These are phyloP conservation scores for Merluccius polli DNA, from an alignment of 2,797 vertebrate species.

Conservation along the genomic window DNA sequence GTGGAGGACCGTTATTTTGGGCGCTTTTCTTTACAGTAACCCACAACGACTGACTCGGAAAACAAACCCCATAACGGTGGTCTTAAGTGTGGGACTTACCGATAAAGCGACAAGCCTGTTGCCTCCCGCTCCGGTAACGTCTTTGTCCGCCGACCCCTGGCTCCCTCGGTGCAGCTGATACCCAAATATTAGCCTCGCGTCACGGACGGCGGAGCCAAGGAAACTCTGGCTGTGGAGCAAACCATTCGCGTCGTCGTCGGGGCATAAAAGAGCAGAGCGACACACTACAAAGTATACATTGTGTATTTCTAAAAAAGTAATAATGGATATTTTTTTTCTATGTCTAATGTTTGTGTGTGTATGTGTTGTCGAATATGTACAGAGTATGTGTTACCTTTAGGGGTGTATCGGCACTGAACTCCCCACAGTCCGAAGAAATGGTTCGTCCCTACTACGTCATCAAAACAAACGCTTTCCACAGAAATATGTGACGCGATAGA, in stretches of 20 bases:
- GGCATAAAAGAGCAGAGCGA: accelerated
- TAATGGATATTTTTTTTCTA: neutral
- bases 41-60: neutral
- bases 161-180: conserved; percentile 1
- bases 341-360: neutral
- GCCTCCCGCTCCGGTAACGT: neutral
- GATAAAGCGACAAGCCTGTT: neutral
- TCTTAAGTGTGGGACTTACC: conserved; percentile 24
- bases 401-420: neutral
- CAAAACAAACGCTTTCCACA: conserved; percentile 39
- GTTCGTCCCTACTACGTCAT: conserved; percentile 26
- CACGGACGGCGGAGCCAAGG: conserved; percentile 41
- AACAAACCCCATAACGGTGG: neutral
- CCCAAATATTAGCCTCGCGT: conserved; percentile 38
- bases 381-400: neutral
- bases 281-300: accelerated
- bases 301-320: neutral
- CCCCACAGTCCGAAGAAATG: neutral
- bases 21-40: neutral
- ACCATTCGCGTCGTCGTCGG: conserved; percentile 42
- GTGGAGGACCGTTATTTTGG: neutral
- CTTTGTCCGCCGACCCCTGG: conserved; percentile 7
- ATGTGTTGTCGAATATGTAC: neutral
- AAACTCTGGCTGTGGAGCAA: conserved; percentile 39
- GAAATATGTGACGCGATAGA: neutral